Evolutionary conservation across 2,888 invertebrate genomes (phyloP).

Genomic region (Tipula lateralis): DNA sequence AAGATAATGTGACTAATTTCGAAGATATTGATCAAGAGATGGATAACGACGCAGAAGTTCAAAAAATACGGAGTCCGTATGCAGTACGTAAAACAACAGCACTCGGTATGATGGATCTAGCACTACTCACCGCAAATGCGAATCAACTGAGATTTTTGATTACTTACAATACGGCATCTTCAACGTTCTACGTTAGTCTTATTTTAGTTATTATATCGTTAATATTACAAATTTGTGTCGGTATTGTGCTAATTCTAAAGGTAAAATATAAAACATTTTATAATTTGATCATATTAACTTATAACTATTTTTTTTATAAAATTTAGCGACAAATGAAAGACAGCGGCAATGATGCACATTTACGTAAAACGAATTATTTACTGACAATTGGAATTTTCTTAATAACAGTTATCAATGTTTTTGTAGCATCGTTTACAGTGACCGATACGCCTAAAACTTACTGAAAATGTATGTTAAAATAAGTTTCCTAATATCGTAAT

Average conservation of each 20-base stretch:
- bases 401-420: conserved; percentile 64
- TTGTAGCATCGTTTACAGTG: conserved; percentile 54
- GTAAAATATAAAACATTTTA: not conserved
- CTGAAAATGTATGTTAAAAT: no score
- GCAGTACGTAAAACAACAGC: not conserved
- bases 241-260: not conserved
- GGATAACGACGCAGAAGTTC: not conserved
- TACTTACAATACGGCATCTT: not conserved
- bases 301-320: not conserved
- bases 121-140: not conserved
- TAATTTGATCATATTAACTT: not conserved
- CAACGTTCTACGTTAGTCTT: not conserved
- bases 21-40: not conserved
- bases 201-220: not conserved
- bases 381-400: conserved; percentile 61
- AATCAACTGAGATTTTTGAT: not conserved
- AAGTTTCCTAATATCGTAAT: no score
- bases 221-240: not conserved
- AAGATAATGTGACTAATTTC: not conserved
- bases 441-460: conserved; percentile 39
- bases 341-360: conserved; percentile 41
- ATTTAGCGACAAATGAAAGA: conserved; percentile 42
- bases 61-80: not conserved
- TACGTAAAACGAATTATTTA: conserved; percentile 57
- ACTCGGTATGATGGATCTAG: not conserved